Evolutionary conservation across 1,140 invertebrate genomes (phyloP), one percentile per base, ranked within the genome.

Genomic region (Apis cerana): DNA sequence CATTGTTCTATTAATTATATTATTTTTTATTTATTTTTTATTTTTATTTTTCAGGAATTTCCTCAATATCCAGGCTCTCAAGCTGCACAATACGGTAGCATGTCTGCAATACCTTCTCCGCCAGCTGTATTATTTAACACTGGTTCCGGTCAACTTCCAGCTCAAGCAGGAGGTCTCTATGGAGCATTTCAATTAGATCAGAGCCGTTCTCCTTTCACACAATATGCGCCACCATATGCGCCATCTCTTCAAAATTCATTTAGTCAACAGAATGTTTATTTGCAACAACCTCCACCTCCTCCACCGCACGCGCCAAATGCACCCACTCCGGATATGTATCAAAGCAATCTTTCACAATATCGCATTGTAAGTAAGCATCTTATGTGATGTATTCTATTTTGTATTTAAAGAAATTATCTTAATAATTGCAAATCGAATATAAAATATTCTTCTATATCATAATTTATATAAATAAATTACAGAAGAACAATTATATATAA

Each of bases 71-170:
- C 93, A 23, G 94, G 93, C 11, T 94, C 93, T 21, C 93, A 94
- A 83, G 93, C 94, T 33, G 93, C 95, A 27, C 96, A 96, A 87
- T 97, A 97, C 85, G 96, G 96, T 7, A 95, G 96, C 54, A 96
- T 98, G 89, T 96, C 97, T 52, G 96, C 97, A 17, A 97, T 97
- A 88, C 97, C 97, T 15, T 98, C 97, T 68, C 97, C 97, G 17
- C 97, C 97, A 21, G 96, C 96, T 7, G 95, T 96, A 43, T 95
- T 97, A 10, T 96, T 97, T 78, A 97, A 97, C 87, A 97, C 96
- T 83, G 96, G 97, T 48, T 96, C 96, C 7, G 96, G 96, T 78
- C 96, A 97, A 92, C 94, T 97, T 88, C 96, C 95, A 58, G 95
- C 96, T 52, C 97, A 98, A 92, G 92, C 94, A 10, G 96, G 96